Base-by-base conservation (phyloP, 2,888 invertebrate species). In the Acrocyrtus sp. region DNA sequence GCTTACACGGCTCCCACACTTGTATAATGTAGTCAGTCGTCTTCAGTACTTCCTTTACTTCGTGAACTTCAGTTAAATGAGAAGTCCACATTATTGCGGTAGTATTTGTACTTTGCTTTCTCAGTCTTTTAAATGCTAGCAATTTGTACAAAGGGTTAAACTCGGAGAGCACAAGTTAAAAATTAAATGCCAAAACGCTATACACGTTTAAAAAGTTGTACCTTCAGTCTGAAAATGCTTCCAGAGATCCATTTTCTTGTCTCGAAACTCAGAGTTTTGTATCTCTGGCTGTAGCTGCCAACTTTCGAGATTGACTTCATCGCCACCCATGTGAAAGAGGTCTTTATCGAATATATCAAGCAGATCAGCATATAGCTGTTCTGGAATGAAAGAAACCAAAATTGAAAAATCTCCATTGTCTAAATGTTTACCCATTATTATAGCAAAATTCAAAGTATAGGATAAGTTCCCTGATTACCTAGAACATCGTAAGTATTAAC, bases 81-180 rank as follows among this genome's bases (percentile, higher is more conserved):
- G 93, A 94, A 0, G 94, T 94, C 94, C 94, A 95, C 77, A 94
- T 82, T 51, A 93, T 88, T 5, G 90, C 84, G 84, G 91, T 90
- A 0, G 90, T 83, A 62, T 88, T 82, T 0, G 85, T 85, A 83
- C 86, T 82, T 75, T 85, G 74, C 19, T 87, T 86, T 81, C 90
- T 90, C 87, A 91, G 88, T 0, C 87, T 83, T 78, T 84, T 82
- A 0, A 90, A 84, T 0, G 88, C 86, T 51, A 22, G 12, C 5
- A 34, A 34, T 34, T 34, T 34, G 34, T 34, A 34, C 34, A 34
- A 12, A 34, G n/a, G n/a, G n/a, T n/a, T n/a, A n/a, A n/a, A n/a
- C n/a, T n/a, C n/a, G n/a, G n/a, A n/a, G 94, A 94, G 85, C 92
- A 94, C 82, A 89, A 85, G 68, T 34, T 34, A 34, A 5, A 34